A percentile compares a stretch with the other conserved stretches of the same genome.
phyloP scores from a whole-genome alignment of 2,888 invertebrate genomes.

The Epistrophe grossulariae region DNA sequence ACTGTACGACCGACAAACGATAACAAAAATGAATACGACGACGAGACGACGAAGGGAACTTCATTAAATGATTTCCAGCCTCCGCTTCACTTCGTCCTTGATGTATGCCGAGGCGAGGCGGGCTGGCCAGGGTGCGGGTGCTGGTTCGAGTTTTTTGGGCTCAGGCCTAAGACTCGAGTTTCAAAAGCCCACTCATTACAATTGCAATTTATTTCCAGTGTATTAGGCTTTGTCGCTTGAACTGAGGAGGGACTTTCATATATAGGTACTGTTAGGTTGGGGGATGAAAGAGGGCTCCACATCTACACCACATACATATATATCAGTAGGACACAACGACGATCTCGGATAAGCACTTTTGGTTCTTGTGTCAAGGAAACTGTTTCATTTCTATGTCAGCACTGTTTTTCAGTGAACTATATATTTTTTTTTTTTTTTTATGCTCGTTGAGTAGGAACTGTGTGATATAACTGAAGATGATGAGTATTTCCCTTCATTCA shows the following conservation, averaged over 20 bases:
- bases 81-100: conserved; percentile 18
- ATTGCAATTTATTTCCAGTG: conserved; percentile 76
- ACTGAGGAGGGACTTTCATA: conserved; percentile 30
- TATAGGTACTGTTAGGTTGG: not conserved
- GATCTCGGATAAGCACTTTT: conserved; percentile 71
- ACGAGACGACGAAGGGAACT: conserved; percentile 49
- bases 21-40: not conserved
- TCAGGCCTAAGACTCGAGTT: conserved; percentile 42
- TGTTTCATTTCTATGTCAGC: conserved; percentile 71
- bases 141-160: conserved; percentile 19
- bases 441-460: conserved; percentile 25
- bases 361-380: conserved; percentile 72
- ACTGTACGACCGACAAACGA: not conserved
- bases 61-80: conserved; percentile 72
- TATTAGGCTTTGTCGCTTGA: conserved; percentile 72
- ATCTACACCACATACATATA: conserved; percentile 13
- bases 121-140: not conserved
- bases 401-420: conserved; percentile 57
- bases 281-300: conserved; percentile 31
- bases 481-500: conserved; percentile 50
- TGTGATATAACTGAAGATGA: conserved; percentile 56
- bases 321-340: conserved; percentile 53
- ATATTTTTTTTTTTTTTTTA: conserved; percentile 44
- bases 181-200: conserved; percentile 72
- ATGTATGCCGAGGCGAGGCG: not conserved